Evolutionary conservation across 1,140 invertebrate species (phyloP).

Genomic region (Aphelinus certus): DNA sequence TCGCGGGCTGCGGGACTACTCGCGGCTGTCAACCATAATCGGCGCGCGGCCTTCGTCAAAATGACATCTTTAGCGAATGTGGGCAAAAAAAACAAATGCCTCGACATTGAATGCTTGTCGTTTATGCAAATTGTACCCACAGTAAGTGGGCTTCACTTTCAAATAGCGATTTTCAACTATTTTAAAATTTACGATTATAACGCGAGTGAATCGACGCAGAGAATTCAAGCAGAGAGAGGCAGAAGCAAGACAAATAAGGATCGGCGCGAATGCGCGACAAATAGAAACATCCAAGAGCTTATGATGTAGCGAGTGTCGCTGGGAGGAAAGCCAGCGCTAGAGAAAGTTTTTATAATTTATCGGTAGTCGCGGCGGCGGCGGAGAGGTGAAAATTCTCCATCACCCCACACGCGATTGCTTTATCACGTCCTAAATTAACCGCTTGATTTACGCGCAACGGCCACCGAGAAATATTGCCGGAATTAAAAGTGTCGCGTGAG

Average conservation of each 20-base stretch:
- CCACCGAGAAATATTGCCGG: constrained; percentile 12
- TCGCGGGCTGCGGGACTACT: not conserved
- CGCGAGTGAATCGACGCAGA: too few species aligned
- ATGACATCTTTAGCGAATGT: not conserved
- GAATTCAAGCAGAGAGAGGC: too few species aligned
- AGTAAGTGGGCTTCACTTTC: too few species aligned
- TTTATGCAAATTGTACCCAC: too few species aligned
- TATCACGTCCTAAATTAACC: constrained; percentile 29
- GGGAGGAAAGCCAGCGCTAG: not conserved
- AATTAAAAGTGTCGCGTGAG: constrained; percentile 16
- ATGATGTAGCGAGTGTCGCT: constrained; percentile 1
- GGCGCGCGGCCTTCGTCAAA: not conserved
- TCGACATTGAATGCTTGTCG: too few species aligned
- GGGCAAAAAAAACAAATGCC: too few species aligned
- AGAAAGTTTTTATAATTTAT: constrained; percentile 36
- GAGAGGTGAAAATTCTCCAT: constrained; percentile 27
- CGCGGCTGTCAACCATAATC: not conserved
- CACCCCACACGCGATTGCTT: constrained; percentile 1
- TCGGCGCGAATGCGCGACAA: too few species aligned
- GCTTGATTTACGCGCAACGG: constrained; percentile 31
- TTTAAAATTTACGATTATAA: too few species aligned
- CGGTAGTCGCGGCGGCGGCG: not conserved
- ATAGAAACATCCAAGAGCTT: not conserved
- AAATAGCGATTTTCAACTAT: too few species aligned
- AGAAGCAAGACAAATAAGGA: too few species aligned